Evolutionary conservation across 2,113 vertebrate species (phyloP).

Genomic region (Erinaceus europaeus): DNA sequence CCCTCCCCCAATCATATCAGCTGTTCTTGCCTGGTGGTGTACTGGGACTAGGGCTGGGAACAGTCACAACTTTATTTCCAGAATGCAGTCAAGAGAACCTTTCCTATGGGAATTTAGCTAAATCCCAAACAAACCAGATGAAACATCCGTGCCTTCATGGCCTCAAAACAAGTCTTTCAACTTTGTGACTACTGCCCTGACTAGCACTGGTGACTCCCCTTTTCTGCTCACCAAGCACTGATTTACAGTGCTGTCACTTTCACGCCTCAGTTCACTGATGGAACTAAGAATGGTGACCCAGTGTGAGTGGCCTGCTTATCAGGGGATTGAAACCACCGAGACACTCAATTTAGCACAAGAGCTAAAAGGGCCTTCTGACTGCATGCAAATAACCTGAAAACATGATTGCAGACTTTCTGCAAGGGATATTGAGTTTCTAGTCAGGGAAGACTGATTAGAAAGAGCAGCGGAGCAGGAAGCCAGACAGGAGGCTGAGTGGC

Average conservation of each 20-base stretch:
- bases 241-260: slow-evolving; percentile 65
- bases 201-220: not conserved
- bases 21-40: not conserved
- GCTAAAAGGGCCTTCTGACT: slow-evolving; percentile 65
- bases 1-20: too few species aligned
- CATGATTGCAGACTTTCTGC: slow-evolving; percentile 35
- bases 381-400: slow-evolving; percentile 66
- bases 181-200: slow-evolving; percentile 43
- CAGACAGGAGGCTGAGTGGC: not conserved
- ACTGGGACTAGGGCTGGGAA: not conserved
- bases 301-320: slow-evolving; percentile 58
- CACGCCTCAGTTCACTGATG: slow-evolving; percentile 63
- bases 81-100: not conserved
- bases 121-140: too few species aligned
- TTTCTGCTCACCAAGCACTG: slow-evolving; percentile 49
- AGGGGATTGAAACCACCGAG: slow-evolving; percentile 58
- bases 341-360: slow-evolving; percentile 71
- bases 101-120: not conserved
- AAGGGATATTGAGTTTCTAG: slow-evolving; percentile 57
- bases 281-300: slow-evolving; percentile 52
- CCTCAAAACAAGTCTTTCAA: not conserved
- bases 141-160: too few species aligned
- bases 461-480: not conserved
- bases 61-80: not conserved
- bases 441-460: slow-evolving; percentile 42